phyloP scores from a whole-genome alignment of 2,797 vertebrate genomes.

The Mastacembelus armatus region DNA sequence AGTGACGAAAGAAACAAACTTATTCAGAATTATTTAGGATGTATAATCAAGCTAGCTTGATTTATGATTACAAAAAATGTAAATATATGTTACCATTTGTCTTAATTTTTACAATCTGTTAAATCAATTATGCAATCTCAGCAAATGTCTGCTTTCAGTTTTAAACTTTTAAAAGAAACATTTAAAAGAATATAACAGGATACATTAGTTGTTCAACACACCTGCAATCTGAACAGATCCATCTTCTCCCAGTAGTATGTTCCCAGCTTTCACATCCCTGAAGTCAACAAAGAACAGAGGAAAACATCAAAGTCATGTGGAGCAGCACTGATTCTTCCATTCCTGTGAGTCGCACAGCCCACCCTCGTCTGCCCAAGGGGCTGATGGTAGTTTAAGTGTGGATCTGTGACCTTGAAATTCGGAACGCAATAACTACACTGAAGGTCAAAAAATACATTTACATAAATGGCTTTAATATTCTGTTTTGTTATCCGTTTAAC shows the following conservation, averaged over 20 bases:
- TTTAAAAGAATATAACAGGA: not conserved
- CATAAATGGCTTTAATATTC: not conserved
- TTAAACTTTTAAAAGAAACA: not conserved
- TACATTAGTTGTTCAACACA: constrained; percentile 64
- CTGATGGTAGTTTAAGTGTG: constrained; percentile 16
- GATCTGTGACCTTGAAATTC: constrained; percentile 68
- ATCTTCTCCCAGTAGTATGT: constrained; percentile 98
- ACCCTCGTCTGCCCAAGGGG: constrained; percentile 63
- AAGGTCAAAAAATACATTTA: constrained; percentile 16
- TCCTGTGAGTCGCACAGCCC: constrained; percentile 47
- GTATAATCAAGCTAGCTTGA: not conserved
- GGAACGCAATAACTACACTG: constrained; percentile 19
- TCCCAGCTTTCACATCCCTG: constrained; percentile 94
- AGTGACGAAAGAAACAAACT: not conserved
- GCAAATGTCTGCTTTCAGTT: not conserved
- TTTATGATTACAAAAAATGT: not conserved
- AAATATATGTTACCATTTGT: not conserved
- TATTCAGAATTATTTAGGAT: not conserved
- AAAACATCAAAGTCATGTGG: constrained; percentile 60
- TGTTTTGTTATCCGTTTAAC: not conserved
- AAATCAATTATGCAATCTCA: not conserved
- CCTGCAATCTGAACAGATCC: constrained; percentile 99
- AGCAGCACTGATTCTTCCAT: constrained; percentile 74
- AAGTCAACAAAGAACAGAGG: constrained; percentile 69
- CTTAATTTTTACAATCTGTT: not conserved